These are phyloP conservation scores for Parazoanthus atlanticus DNA, from an alignment of 92 coral and sea anemone species.

Conservation along the genomic window DNA sequence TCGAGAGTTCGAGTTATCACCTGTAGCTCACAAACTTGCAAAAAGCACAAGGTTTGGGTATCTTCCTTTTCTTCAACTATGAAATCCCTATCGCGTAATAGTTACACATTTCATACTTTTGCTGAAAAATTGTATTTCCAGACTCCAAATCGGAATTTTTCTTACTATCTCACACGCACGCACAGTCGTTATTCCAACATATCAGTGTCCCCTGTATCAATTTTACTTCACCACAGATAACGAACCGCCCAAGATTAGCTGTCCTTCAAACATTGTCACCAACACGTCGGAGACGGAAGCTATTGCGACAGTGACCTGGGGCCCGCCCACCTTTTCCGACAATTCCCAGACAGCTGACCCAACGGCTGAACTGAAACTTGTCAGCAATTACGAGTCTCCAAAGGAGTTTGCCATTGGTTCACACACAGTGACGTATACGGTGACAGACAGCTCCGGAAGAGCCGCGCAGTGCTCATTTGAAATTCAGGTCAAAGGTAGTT, in stretches of 20 bases:
- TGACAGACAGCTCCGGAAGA: slow-evolving; percentile 69
- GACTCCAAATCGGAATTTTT: too few relatives aligned
- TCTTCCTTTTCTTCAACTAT: too few relatives aligned
- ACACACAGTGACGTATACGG: slow-evolving; percentile 59
- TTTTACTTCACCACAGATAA: slow-evolving; percentile 48
- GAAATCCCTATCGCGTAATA: too few relatives aligned
- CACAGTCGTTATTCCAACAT: too few relatives aligned
- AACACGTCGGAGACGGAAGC: slow-evolving; percentile 65
- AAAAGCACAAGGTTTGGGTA: too few relatives aligned
- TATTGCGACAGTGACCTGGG: slow-evolving; percentile 76
- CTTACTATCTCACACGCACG: too few relatives aligned
- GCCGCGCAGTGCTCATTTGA: slow-evolving; percentile 61
- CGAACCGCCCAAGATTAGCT: slow-evolving; percentile 65
- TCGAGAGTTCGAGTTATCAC: too few relatives aligned
- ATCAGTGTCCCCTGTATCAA: too few relatives aligned
- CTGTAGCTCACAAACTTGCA: too few relatives aligned
- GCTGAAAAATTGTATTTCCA: too few relatives aligned
- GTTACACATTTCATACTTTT: too few relatives aligned
- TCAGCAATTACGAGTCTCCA: slow-evolving; percentile 61
- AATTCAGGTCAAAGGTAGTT: slow-evolving; percentile 74
- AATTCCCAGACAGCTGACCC: slow-evolving; percentile 80
- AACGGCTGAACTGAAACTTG: slow-evolving; percentile 74
- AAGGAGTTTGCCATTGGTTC: slow-evolving; percentile 71
- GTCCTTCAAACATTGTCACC: slow-evolving; percentile 58
- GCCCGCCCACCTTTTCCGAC: slow-evolving; percentile 63